phyloP scores from a whole-genome alignment of 2,888 invertebrate species.

The Norana najaformis region DNA sequence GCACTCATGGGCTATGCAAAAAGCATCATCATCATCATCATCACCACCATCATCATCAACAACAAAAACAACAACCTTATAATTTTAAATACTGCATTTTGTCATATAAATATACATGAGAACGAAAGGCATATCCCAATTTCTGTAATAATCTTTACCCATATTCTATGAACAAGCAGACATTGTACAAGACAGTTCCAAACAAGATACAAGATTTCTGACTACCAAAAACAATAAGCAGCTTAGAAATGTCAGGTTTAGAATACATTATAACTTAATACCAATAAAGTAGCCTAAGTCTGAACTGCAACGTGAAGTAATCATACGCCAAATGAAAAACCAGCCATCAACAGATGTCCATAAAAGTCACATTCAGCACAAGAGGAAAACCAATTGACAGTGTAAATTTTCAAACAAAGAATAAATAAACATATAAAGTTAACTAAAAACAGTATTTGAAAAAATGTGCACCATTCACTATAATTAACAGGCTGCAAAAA shows the following conservation, averaged over 20 bases:
- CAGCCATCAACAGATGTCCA: not conserved
- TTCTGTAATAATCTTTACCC: constrained; percentile 13
- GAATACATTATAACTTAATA: not conserved
- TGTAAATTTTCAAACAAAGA: not conserved
- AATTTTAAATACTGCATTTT: too few species aligned
- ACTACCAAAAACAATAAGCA: not conserved
- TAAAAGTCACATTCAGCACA: not conserved
- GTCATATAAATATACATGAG: not conserved
- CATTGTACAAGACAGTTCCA: not conserved
- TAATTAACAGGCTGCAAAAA: not conserved
- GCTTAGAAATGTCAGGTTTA: not conserved
- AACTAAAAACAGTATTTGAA: not conserved
- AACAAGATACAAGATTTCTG: constrained; percentile 13
- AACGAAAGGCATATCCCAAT: not conserved
- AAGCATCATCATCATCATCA: too few species aligned
- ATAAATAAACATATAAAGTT: not conserved
- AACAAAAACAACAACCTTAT: too few species aligned
- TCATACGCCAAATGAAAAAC: not conserved
- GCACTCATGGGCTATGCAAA: too few species aligned
- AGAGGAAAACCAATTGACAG: not conserved
- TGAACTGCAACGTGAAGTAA: not conserved
- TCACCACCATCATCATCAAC: too few species aligned
- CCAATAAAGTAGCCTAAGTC: not conserved
- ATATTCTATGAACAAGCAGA: not conserved
- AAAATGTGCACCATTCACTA: not conserved